Evolutionary conservation across 2,113 vertebrate genomes (phyloP).

Genomic region (Alouatta palliata): DNA sequence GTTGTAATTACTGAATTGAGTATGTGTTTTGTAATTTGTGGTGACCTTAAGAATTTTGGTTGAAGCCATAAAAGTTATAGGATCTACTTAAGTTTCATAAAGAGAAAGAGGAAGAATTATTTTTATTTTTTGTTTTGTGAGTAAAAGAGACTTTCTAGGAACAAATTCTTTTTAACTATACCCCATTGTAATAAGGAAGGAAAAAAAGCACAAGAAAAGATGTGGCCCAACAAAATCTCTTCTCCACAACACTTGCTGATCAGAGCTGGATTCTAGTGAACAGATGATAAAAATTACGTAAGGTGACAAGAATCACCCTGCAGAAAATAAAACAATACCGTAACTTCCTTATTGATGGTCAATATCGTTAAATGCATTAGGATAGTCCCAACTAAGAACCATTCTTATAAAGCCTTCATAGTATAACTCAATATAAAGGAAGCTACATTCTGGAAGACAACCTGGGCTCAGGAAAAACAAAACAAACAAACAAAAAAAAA

Average conservation of each 20-base stretch:
- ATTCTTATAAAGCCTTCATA: neutral
- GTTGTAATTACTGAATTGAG: neutral
- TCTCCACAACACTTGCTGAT: neutral
- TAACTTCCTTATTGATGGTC: neutral
- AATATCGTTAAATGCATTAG: neutral
- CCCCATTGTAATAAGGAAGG: neutral
- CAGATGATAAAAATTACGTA: neutral
- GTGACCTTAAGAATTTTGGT: neutral
- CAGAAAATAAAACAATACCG: neutral
- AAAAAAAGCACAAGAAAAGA: neutral
- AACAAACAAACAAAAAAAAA: neutral
- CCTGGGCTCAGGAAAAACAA: neutral
- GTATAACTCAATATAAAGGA: neutral
- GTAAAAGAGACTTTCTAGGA: neutral
- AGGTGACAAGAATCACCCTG: neutral
- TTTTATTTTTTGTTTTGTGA: neutral
- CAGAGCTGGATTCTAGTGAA: neutral
- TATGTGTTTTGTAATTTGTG: neutral
- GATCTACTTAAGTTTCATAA: neutral
- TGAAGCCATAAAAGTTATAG: neutral
- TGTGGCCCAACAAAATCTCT: neutral
- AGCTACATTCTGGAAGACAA: neutral
- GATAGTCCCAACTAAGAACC: neutral
- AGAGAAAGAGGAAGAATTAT: neutral
- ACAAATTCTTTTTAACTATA: neutral